phyloP scores from a whole-genome alignment of 2,888 invertebrate genomes.

The Gisinianus flammeolus region DNA sequence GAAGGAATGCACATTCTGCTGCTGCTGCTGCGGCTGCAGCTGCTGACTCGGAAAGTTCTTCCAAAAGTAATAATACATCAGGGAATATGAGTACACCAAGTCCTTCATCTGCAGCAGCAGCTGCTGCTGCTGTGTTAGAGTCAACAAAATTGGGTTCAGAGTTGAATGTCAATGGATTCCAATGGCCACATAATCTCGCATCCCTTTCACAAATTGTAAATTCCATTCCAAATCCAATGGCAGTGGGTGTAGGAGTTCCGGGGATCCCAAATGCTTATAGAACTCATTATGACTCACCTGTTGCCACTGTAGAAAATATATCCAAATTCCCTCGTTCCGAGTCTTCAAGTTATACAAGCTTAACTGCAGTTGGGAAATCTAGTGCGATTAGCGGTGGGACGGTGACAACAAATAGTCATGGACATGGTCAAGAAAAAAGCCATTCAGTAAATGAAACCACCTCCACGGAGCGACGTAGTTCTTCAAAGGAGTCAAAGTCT shows the following conservation, averaged over 20 bases:
- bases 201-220: slow-evolving; percentile 58
- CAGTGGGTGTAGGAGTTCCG: slow-evolving; percentile 24
- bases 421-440: slow-evolving; percentile 18
- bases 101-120: slow-evolving; percentile 43
- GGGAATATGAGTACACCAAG: slow-evolving; percentile 24
- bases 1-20: slow-evolving; percentile 39
- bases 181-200: slow-evolving; percentile 57
- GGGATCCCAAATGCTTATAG: slow-evolving; percentile 52
- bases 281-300: slow-evolving; percentile 48
- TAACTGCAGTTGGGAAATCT: slow-evolving; percentile 22
- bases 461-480: slow-evolving; percentile 40
- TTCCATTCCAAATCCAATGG: slow-evolving; percentile 57
- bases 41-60: slow-evolving; percentile 22
- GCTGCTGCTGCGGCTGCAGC: slow-evolving; percentile 26
- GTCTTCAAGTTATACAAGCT: slow-evolving; percentile 29
- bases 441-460: neutral
- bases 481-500: slow-evolving; percentile 44
- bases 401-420: slow-evolving; percentile 19
- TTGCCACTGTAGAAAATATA: slow-evolving; percentile 49
- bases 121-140: slow-evolving; percentile 49
- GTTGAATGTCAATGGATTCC: slow-evolving; percentile 50
- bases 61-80: slow-evolving; percentile 34
- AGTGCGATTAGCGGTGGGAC: slow-evolving; percentile 10
- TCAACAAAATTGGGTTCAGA: slow-evolving; percentile 49
- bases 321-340: slow-evolving; percentile 54